These are phyloP conservation scores for Caranx ignobilis DNA, from an alignment of 2,113 vertebrate genomes.

Conservation along the genomic window DNA sequence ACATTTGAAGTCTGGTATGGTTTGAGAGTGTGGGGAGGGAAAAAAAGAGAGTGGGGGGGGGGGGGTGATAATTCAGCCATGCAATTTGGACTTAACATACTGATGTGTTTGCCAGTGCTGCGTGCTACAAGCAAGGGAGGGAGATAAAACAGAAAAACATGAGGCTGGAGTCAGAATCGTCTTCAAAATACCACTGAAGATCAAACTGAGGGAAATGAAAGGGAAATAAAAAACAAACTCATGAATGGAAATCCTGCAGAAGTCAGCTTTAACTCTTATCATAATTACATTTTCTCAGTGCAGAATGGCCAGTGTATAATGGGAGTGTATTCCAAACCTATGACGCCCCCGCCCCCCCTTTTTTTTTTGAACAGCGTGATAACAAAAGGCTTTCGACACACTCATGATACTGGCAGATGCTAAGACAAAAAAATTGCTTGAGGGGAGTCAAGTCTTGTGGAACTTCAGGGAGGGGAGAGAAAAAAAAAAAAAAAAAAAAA, in stretches of 20 bases:
- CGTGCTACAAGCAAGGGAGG: constrained; percentile 17
- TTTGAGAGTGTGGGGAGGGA: constrained; percentile 16
- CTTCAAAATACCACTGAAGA: constrained; percentile 21
- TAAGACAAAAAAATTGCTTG: constrained; percentile 52
- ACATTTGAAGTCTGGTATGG: constrained; percentile 61
- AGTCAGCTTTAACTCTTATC: constrained; percentile 32
- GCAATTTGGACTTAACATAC: constrained; percentile 72
- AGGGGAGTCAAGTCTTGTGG: constrained; percentile 60
- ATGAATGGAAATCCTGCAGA: constrained; percentile 23
- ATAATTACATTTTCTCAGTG: constrained; percentile 32
- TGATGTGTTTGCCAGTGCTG: constrained; percentile 63
- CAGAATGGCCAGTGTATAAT: constrained; percentile 12
- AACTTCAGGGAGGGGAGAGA: constrained; percentile 38
- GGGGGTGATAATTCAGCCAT: constrained; percentile 53
- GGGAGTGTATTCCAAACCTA: constrained; percentile 40
- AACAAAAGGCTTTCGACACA: constrained; percentile 42
- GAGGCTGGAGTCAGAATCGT: constrained; percentile 1
- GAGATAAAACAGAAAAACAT: constrained; percentile 54
- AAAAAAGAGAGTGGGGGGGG: constrained; percentile 15
- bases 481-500: constrained; percentile 3
- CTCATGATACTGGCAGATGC: constrained; percentile 42
- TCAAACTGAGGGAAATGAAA: constrained; percentile 34
- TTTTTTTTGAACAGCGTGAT: constrained; percentile 35
- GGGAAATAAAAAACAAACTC: constrained; percentile 28
- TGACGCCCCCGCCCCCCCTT: not conserved